Percentiles rank a stretch among this genome's conserved stretches.
Evolutionary conservation across 2,888 invertebrate genomes (phyloP).

Genomic region (Tipula helvola): DNA sequence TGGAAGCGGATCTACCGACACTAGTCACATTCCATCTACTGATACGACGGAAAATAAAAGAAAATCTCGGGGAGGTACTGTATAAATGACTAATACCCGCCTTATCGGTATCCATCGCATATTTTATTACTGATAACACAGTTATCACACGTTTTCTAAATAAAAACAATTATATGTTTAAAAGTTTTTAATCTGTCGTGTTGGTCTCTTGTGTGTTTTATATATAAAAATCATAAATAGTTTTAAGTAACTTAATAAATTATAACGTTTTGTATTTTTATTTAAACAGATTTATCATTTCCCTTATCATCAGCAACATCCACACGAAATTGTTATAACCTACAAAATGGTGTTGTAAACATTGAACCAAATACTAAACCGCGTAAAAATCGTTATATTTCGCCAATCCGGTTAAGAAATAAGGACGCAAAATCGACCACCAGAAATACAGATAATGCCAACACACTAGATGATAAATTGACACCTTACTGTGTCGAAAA

Average conservation of each 20-base stretch:
- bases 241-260: not conserved
- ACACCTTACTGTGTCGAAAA: slow-evolving; percentile 9
- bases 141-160: not conserved
- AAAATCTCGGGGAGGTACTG: not conserved
- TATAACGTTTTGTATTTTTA: not conserved
- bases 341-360: slow-evolving; percentile 14
- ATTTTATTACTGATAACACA: not conserved
- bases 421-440: not conserved
- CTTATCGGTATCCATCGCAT: not conserved
- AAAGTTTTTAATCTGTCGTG: no score
- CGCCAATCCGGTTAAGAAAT: slow-evolving; percentile 14
- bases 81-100: not conserved
- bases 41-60: not conserved
- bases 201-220: not conserved
- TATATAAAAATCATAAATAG: not conserved
- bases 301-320: not conserved
- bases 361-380: not conserved
- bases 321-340: slow-evolving; percentile 15
- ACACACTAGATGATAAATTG: not conserved
- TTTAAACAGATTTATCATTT: not conserved
- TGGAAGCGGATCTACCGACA: not conserved
- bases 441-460: not conserved
- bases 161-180: not conserved
- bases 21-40: not conserved
- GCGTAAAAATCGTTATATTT: slow-evolving; percentile 10